These are phyloP conservation scores for Clarias macrocephalus DNA, from an alignment of 2,113 vertebrate species.

Conservation along the genomic window DNA sequence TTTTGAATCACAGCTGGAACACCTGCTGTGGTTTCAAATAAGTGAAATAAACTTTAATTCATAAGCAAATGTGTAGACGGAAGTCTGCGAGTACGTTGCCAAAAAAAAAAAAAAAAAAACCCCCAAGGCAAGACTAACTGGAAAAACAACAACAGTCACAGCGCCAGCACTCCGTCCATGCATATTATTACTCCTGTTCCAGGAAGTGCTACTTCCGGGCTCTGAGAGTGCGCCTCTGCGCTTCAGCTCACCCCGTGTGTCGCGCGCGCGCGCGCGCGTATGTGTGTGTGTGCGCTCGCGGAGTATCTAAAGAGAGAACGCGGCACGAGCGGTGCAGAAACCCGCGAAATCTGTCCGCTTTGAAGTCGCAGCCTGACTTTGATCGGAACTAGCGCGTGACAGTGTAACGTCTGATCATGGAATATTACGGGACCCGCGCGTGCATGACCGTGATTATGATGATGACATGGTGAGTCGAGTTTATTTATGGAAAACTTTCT, in stretches of 20 bases:
- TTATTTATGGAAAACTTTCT: not conserved
- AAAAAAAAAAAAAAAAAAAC: too few relatives aligned
- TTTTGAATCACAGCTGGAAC: not conserved
- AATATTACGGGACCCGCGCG: not conserved
- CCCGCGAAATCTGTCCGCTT: not conserved
- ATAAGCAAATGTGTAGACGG: not conserved
- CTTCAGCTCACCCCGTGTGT: not conserved
- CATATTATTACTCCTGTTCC: not conserved
- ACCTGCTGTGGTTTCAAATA: not conserved
- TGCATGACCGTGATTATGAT: not conserved
- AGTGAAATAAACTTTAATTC: not conserved
- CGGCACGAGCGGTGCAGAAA: not conserved
- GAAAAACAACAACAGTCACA: not conserved
- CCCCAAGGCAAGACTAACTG: not conserved
- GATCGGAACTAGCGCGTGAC: not conserved
- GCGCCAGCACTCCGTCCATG: too few relatives aligned
- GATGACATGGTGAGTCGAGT: not conserved
- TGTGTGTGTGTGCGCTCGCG: not conserved
- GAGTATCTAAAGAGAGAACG: not conserved
- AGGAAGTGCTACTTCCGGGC: conserved; percentile 15
- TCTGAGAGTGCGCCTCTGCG: not conserved
- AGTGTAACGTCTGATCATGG: not conserved
- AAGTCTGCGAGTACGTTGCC: not conserved
- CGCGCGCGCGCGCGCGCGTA: not conserved
- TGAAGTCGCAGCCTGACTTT: not conserved